phyloP scores from a whole-genome alignment of 2,888 invertebrate genomes.

The Eupithecia pulchellata region DNA sequence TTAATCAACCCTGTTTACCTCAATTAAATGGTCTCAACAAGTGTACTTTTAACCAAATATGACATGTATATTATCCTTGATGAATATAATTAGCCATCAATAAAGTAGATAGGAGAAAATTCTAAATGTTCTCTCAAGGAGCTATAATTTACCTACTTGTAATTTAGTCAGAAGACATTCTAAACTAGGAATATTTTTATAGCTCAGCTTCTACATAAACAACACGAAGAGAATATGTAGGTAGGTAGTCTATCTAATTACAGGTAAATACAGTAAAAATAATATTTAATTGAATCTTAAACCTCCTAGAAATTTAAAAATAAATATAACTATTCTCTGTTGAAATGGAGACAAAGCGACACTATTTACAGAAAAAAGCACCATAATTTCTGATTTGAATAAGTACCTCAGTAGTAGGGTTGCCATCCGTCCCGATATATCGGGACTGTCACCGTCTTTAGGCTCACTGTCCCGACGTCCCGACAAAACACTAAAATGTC shows the following conservation, averaged over 20 bases:
- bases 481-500: too few relatives aligned
- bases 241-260: slow-evolving; percentile 32
- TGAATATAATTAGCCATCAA: background rate
- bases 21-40: slow-evolving; percentile 63
- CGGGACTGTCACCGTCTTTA: too few relatives aligned
- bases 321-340: slow-evolving; percentile 28
- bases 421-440: too few relatives aligned
- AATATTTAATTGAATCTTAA: slow-evolving; percentile 4
- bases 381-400: slow-evolving; percentile 73
- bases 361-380: slow-evolving; percentile 65
- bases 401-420: slow-evolving; percentile 45
- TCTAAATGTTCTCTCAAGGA: background rate
- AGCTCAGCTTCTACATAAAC: slow-evolving; percentile 50
- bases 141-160: background rate
- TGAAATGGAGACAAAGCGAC: slow-evolving; percentile 37
- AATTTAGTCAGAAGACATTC: slow-evolving; percentile 5
- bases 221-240: slow-evolving; percentile 49
- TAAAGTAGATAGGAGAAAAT: background rate
- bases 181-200: slow-evolving; percentile 1
- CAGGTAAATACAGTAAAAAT: background rate
- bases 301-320: slow-evolving; percentile 35
- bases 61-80: too few relatives aligned
- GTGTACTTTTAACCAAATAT: background rate
- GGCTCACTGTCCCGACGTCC: too few relatives aligned
- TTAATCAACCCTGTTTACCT: slow-evolving; percentile 69